These are phyloP conservation scores for Chaetorhynchus papuensis DNA, from an alignment of 2,113 vertebrate species.

Conservation along the genomic window DNA sequence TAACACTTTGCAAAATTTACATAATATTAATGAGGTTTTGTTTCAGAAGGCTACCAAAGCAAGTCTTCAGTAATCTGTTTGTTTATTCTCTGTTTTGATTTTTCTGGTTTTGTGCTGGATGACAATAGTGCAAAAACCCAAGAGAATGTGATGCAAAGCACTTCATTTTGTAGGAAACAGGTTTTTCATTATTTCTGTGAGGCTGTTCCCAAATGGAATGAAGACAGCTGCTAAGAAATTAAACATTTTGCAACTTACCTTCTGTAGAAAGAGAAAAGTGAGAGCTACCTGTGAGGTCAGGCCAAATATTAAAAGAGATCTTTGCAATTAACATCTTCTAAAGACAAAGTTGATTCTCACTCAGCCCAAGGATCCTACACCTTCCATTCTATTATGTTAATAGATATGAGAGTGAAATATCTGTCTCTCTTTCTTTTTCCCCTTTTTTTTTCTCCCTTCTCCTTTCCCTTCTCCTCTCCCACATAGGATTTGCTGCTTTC, in stretches of 20 bases:
- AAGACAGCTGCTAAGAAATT: neutral
- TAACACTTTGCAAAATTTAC: neutral
- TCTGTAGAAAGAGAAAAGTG: neutral
- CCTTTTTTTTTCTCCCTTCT: rapidly evolving
- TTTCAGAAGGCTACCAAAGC: neutral
- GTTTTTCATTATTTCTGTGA: neutral
- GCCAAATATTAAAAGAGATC: neutral
- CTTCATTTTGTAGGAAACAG: neutral
- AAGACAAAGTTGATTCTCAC: neutral
- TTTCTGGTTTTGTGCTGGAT: neutral
- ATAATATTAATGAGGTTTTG: neutral
- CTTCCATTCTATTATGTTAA: neutral
- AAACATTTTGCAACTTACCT: neutral
- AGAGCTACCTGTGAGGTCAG: neutral
- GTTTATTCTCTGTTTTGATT: neutral
- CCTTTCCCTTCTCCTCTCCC: neutral
- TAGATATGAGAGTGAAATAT: neutral
- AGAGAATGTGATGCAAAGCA: neutral
- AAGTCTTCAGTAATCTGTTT: neutral
- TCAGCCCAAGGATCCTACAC: neutral
- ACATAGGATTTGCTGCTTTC: neutral
- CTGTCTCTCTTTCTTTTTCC: neutral
- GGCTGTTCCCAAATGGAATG: neutral
- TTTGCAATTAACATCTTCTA: neutral
- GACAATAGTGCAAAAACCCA: neutral